Percentiles rank a stretch among this genome's conserved stretches.
Conservation (phyloP, 2,113 vertebrate species). For the Catharus minimus region DNA sequence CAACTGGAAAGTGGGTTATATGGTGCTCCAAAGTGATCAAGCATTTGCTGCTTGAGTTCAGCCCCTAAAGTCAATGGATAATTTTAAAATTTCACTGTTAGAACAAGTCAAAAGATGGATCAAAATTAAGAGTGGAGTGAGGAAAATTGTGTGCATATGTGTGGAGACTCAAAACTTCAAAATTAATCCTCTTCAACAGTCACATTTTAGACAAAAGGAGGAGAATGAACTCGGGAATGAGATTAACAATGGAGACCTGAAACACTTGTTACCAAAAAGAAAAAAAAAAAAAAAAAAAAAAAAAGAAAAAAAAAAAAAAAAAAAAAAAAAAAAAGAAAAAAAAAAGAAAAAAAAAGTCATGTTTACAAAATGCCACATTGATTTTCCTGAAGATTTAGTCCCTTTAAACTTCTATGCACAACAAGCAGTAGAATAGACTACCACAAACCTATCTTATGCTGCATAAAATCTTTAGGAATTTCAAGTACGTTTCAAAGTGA, state of each 20-base stretch:
- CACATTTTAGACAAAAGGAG: slow-evolving; percentile 55
- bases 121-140: not conserved
- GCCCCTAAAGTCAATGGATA: not conserved
- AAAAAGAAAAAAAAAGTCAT: not conserved
- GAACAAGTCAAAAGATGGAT: not conserved
- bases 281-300: not conserved
- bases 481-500: not conserved
- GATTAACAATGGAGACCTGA: slow-evolving; percentile 39
- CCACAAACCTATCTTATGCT: not conserved
- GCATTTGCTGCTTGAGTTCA: not conserved
- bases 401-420: not conserved
- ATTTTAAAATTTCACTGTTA: not conserved
- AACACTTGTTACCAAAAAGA: not conserved
- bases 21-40: not conserved
- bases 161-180: not conserved
- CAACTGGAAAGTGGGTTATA: not conserved
- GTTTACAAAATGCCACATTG: slow-evolving; percentile 1
- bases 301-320: not conserved
- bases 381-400: not conserved
- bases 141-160: not conserved
- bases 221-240: slow-evolving; percentile 31
- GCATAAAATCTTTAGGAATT: not conserved
- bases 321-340: not conserved
- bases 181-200: not conserved
- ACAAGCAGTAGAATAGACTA: not conserved